phyloP scores from a whole-genome alignment of 2,888 invertebrate species.

The Oscheius sp. region DNA sequence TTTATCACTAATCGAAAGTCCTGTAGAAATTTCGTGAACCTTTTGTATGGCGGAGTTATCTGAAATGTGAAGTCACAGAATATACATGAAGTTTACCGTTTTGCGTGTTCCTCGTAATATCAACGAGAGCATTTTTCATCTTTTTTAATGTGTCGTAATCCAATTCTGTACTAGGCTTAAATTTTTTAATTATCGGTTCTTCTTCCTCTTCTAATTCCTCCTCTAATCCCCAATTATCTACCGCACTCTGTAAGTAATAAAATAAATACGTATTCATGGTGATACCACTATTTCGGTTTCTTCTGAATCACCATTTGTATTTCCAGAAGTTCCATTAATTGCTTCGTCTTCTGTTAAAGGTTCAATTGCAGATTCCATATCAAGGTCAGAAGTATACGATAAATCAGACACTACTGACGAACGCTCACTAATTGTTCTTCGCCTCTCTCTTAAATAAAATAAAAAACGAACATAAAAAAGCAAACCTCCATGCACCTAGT shows the following conservation, averaged over 20 bases:
- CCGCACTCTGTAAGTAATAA: not conserved
- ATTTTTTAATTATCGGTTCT: constrained; percentile 8
- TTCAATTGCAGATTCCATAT: constrained; percentile 16
- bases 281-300: not conserved
- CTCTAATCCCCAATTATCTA: constrained; percentile 22
- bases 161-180: not conserved
- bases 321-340: constrained; percentile 2
- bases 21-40: not conserved
- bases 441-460: constrained; percentile 38
- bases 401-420: constrained; percentile 42
- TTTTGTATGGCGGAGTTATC: not conserved
- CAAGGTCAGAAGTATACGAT: constrained; percentile 39
- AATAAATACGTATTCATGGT: not conserved
- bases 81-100: constrained; percentile 1
- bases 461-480: no score
- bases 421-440: constrained; percentile 30
- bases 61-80: constrained; percentile 14
- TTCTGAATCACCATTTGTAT: not conserved
- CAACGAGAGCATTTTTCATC: constrained; percentile 3
- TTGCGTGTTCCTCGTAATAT: not conserved
- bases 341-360: not conserved
- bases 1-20: constrained; percentile 4
- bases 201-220: constrained; percentile 28
- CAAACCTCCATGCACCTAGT: constrained; percentile 32
- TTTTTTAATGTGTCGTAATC: not conserved